These are phyloP conservation scores for Cotesia vestalis DNA, from an alignment of 1,140 invertebrate genomes.

Conservation along the genomic window DNA sequence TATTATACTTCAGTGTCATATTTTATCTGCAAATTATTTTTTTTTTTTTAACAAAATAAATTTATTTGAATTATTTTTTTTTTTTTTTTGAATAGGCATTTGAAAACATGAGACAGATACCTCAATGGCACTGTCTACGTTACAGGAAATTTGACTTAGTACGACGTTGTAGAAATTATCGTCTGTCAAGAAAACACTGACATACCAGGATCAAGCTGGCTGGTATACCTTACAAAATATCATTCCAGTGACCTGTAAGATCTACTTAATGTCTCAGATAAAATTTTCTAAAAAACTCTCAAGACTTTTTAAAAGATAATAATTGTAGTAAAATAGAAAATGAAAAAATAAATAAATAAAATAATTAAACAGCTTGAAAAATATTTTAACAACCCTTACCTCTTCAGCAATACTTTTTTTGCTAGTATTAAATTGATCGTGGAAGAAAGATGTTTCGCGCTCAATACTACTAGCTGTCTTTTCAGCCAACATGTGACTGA, in stretches of 20 bases:
- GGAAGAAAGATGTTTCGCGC: constrained; percentile 41
- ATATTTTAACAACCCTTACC: constrained; percentile 49
- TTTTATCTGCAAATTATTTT: neutral
- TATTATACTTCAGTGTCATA: too few relatives aligned
- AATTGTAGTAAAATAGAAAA: too few relatives aligned
- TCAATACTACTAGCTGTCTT: constrained; percentile 50
- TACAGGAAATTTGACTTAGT: constrained; percentile 80
- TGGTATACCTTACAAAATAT: neutral
- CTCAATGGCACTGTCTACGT: constrained; percentile 82
- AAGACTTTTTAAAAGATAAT: too few relatives aligned
- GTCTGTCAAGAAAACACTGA: constrained; percentile 65
- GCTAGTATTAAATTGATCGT: constrained; percentile 50
- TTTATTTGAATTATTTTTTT: neutral
- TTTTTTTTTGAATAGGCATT: constrained; percentile 57
- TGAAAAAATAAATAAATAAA: constrained; percentile 21
- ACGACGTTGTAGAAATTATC: constrained; percentile 74
- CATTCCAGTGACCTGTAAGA: constrained; percentile 29
- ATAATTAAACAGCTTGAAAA: constrained; percentile 43
- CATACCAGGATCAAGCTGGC: constrained; percentile 34
- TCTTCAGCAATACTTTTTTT: constrained; percentile 55
- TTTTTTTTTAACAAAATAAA: neutral
- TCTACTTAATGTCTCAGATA: constrained; percentile 38
- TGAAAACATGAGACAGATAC: constrained; percentile 73
- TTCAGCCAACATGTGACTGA: constrained; percentile 53
- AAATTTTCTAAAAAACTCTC: neutral